Percentiles rank a stretch among this genome's conserved stretches.
phyloP scores from a whole-genome alignment of 2,113 vertebrate species.

The Centrocercus urophasianus region DNA sequence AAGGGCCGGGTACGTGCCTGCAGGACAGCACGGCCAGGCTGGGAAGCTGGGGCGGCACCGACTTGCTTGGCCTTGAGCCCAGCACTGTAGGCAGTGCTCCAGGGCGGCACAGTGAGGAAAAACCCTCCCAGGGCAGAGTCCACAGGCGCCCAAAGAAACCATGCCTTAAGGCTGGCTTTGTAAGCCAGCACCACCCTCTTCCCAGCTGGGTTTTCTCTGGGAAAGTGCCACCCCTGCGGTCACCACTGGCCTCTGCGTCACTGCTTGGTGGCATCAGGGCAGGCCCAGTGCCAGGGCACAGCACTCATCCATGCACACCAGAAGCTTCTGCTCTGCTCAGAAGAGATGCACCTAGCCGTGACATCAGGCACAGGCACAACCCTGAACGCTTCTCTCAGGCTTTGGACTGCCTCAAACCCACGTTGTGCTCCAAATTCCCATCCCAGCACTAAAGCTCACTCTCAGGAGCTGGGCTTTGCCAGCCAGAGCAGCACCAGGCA shows the following conservation, averaged over 20 bases:
- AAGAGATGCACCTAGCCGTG: not conserved
- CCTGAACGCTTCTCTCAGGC: not conserved
- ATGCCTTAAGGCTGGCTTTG: not conserved
- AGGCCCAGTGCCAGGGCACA: not conserved
- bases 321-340: not conserved
- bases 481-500: not conserved
- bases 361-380: not conserved
- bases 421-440: fast-evolving
- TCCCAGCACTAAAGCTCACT: not conserved
- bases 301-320: not conserved
- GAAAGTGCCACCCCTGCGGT: not conserved
- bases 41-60: not conserved
- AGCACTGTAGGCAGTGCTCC: not conserved
- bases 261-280: fast-evolving
- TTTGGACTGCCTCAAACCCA: fast-evolving
- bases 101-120: not conserved
- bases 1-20: fast-evolving
- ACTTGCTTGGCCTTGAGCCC: slow-evolving; percentile 7
- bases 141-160: slow-evolving; percentile 34
- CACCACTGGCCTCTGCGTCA: not conserved
- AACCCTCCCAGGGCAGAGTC: slow-evolving; percentile 65
- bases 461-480: not conserved
- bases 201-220: not conserved
- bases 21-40: not conserved
- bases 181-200: slow-evolving; percentile 30